Percentiles rank a stretch among this genome's conserved stretches.
These are phyloP conservation scores for Fulica atra DNA, from an alignment of 2,113 vertebrate genomes.

Conservation along the genomic window DNA sequence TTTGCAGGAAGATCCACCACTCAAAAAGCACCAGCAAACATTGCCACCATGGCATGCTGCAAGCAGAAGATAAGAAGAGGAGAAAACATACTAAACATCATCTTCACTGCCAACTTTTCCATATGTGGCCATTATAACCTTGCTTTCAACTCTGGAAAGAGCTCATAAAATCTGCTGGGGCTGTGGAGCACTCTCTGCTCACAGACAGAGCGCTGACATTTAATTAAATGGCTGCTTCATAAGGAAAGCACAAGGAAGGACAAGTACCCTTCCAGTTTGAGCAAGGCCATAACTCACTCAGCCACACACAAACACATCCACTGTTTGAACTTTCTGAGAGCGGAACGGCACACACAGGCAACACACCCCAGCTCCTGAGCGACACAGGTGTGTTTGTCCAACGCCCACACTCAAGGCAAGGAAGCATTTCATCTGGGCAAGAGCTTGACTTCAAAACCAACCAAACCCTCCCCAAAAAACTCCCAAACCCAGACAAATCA, in stretches of 20 bases:
- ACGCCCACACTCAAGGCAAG: background rate
- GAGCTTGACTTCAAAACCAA: background rate
- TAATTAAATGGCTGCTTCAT: background rate
- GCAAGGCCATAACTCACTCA: background rate
- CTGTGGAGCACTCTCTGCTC: background rate
- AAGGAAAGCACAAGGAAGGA: background rate
- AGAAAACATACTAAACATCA: background rate
- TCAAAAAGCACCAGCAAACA: background rate
- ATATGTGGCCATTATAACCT: background rate
- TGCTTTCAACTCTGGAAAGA: background rate
- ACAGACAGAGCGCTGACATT: background rate
- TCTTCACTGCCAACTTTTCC: background rate
- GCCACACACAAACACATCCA: background rate
- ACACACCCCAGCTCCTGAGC: background rate
- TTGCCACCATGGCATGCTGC: background rate
- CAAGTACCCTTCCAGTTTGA: background rate
- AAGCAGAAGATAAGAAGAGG: background rate
- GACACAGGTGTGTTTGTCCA: background rate
- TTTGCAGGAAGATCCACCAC: background rate
- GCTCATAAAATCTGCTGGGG: conserved; percentile 1
- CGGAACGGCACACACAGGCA: background rate
- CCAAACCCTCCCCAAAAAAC: too few relatives aligned
- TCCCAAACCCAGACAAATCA: too few relatives aligned
- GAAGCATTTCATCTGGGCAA: background rate
- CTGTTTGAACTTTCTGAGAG: background rate